Base-by-base conservation (phyloP, 1,140 invertebrate genomes). In the Uloborus diversus region DNA sequence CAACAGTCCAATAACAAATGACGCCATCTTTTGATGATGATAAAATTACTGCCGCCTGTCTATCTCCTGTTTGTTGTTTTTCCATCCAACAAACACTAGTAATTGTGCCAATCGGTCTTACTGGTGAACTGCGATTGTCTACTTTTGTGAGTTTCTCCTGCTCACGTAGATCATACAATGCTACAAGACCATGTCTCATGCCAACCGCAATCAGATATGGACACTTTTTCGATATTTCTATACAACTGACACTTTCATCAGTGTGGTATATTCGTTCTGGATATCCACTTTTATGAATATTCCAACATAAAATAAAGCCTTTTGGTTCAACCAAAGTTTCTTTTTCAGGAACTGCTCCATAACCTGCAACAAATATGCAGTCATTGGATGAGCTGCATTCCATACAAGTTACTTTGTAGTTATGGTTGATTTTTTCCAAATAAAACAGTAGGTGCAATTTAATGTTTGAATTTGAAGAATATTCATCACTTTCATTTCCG, bases 141-240 rank as follows among this genome's bases (percentile, higher is more conserved):
- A 47, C 37, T 1, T 4, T 23, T 9, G 47, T 32, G 13, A 23
- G 5, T 1, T 11, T 33, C 11, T 25, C 27, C 4, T 35, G 23
- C 20, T 47, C 59, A 14, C 62, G 33, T 17, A 79, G n/a, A 61
- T 79, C 76, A 32, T 59, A 57, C 25, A 79, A 37, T 3, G 27
- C 37, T 33, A 79, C 35, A 2, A 79, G n/a, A 11, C 76, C 76
- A 61, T 79, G 59, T 4, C 56, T 11, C 76, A 79, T 79, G 1
- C 76, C 76, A 42, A 68, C 76, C 11, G 65, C 76, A 20, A 79
- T 27, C 13, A 79, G 27, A 28, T 59, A 79, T 0, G 76, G 76
- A 14, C 20, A 11, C 23, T n/a, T 20, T 17, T 47, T 69, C 1
- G 76, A 79, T 33, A 79, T 57, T 27, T 57, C 33, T 9, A 79